Conservation (phyloP, 2,888 invertebrate genomes). For the Allolobophora icterica region DNA sequence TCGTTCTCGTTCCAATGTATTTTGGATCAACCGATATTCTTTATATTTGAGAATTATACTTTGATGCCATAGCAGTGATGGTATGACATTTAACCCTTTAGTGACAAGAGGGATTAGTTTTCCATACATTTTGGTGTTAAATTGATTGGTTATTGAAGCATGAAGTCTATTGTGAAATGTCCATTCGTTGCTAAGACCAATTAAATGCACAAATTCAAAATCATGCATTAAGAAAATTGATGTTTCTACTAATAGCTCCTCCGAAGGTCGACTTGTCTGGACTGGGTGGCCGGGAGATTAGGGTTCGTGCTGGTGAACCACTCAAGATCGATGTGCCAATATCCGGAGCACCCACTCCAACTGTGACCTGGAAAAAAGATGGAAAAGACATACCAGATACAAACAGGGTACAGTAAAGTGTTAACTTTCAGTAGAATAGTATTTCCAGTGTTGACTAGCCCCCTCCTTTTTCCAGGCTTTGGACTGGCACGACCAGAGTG, state of each 20-base stretch:
- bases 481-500: background rate
- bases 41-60: too few species aligned
- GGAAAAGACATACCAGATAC: constrained; percentile 41
- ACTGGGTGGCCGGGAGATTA: constrained; percentile 84
- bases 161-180: background rate
- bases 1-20: too few species aligned
- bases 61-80: too few species aligned
- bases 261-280: constrained; percentile 89
- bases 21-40: too few species aligned
- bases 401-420: constrained; percentile 32
- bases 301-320: constrained; percentile 95
- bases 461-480: too few species aligned
- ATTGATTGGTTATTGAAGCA: background rate
- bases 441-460: too few species aligned
- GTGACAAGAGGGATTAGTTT: too few species aligned
- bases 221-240: background rate
- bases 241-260: constrained; percentile 73
- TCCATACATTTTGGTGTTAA: too few species aligned
- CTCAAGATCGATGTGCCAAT: constrained; percentile 91
- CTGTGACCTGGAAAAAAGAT: constrained; percentile 79
- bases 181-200: background rate
- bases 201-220: background rate
- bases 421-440: background rate
- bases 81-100: too few species aligned
- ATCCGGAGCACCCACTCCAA: constrained; percentile 90